A percentile compares a stretch with the other conserved stretches of the same genome.
These are phyloP conservation scores for Cyphomyrus plagiostoma DNA, from an alignment of 2,113 vertebrate genomes.

Conservation along the genomic window DNA sequence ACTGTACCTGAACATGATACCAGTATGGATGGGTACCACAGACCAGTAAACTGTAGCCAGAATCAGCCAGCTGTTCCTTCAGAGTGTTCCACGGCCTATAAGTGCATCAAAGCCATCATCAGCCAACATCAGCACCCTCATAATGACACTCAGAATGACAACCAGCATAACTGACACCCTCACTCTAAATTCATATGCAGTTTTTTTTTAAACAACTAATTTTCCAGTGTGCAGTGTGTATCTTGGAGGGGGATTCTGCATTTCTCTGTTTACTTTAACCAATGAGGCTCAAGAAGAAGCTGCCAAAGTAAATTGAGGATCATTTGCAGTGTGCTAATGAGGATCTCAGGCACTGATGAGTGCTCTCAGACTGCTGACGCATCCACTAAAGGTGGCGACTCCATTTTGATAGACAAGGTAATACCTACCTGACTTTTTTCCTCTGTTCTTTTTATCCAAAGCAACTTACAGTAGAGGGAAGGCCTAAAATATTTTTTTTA, in stretches of 20 bases:
- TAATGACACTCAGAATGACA: neutral
- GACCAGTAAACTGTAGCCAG: neutral
- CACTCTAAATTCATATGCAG: neutral
- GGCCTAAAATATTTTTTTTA: neutral
- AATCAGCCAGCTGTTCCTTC: neutral
- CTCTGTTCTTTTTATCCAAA: neutral
- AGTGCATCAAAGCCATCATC: neutral
- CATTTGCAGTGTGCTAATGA: neutral
- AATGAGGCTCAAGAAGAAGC: neutral
- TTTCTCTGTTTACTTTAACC: neutral
- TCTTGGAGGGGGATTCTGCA: neutral
- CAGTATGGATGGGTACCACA: neutral
- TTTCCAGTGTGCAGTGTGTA: neutral
- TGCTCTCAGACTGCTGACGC: neutral
- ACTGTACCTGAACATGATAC: neutral
- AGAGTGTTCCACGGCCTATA: neutral
- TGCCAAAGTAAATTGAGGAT: neutral
- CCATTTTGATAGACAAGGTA: neutral
- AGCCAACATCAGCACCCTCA: neutral
- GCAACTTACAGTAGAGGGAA: neutral
- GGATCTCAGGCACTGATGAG: neutral
- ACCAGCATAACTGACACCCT: conserved; percentile 1
- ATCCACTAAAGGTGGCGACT: neutral
- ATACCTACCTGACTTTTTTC: neutral
- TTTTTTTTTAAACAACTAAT: neutral